These are phyloP conservation scores for Melinaea marsaeus DNA, from an alignment of 2,888 invertebrate genomes.

Conservation along the genomic window DNA sequence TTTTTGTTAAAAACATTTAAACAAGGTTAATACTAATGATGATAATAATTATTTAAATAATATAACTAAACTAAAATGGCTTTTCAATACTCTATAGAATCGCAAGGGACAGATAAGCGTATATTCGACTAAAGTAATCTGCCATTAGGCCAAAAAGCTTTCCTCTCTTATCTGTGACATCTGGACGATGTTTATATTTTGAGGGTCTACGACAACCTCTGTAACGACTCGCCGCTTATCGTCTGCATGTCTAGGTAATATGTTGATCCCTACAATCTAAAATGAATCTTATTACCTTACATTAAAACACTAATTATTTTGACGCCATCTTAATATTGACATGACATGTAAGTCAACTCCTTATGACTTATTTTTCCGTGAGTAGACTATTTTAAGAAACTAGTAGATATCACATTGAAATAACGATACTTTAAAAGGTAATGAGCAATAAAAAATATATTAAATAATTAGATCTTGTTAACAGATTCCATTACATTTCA, in stretches of 20 bases:
- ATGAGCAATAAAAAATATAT: constrained; percentile 30
- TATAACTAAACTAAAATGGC: constrained; percentile 19
- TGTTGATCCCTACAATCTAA: constrained; percentile 24
- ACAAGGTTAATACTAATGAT: constrained; percentile 1
- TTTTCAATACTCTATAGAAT: constrained; percentile 29
- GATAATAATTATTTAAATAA: neutral
- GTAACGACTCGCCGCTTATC: constrained; percentile 72
- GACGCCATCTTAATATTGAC: constrained; percentile 32
- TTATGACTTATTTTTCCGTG: constrained; percentile 43
- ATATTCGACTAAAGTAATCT: constrained; percentile 63
- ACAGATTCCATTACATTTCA: too few species aligned
- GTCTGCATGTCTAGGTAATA: constrained; percentile 70
- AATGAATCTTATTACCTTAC: constrained; percentile 29
- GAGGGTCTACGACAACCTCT: constrained; percentile 73
- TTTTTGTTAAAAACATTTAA: neutral
- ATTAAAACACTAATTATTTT: constrained; percentile 11
- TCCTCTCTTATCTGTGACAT: constrained; percentile 72
- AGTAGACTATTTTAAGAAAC: constrained; percentile 26
- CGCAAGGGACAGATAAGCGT: constrained; percentile 23
- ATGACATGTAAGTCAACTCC: constrained; percentile 41
- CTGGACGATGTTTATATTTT: constrained; percentile 76
- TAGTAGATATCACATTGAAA: neutral
- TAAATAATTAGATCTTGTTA: too few species aligned
- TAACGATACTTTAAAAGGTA: neutral
- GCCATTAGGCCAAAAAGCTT: constrained; percentile 73